Evolutionary conservation across 2,888 invertebrate genomes (phyloP).

Genomic region (Drosophila barbarae): DNA sequence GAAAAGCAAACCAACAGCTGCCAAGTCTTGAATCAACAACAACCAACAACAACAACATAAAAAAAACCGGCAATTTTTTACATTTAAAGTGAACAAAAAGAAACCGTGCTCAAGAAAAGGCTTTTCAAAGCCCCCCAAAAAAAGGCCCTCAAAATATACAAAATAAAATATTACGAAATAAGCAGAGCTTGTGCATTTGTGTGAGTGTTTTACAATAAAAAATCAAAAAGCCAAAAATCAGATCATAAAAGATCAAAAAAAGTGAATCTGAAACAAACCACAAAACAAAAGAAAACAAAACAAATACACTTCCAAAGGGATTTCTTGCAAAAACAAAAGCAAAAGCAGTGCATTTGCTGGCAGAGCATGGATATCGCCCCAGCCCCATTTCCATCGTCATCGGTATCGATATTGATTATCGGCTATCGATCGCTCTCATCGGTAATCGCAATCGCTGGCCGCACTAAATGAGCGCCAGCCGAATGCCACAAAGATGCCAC

Average conservation of each 20-base stretch:
- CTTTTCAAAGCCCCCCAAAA: background rate
- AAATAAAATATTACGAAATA: slow-evolving; percentile 1
- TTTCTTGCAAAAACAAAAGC: slow-evolving; percentile 6
- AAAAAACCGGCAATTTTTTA: slow-evolving; percentile 4
- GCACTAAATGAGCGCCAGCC: slow-evolving; percentile 58
- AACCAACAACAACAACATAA: slow-evolving; percentile 5
- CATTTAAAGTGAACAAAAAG: slow-evolving; percentile 16
- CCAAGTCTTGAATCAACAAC: slow-evolving; percentile 42
- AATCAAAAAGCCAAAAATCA: slow-evolving; percentile 13
- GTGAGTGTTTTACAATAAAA: slow-evolving; percentile 25
- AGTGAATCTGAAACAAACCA: slow-evolving; percentile 9
- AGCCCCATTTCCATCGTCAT: slow-evolving; percentile 29
- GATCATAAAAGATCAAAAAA: background rate
- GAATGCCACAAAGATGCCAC: slow-evolving; percentile 66
- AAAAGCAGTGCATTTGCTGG: slow-evolving; percentile 32
- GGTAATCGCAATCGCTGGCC: slow-evolving; percentile 37
- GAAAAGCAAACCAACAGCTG: slow-evolving; percentile 28
- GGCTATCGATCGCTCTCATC: slow-evolving; percentile 25
- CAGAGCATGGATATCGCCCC: slow-evolving; percentile 65
- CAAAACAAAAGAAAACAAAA: background rate
- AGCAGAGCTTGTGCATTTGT: slow-evolving; percentile 18
- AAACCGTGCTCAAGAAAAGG: slow-evolving; percentile 8
- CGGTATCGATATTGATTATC: slow-evolving; percentile 30
- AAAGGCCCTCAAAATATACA: slow-evolving; percentile 3
- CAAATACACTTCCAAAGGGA: slow-evolving; percentile 17